phyloP scores from a whole-genome alignment of 2,888 invertebrate genomes.

The Ophioninae sp. region DNA sequence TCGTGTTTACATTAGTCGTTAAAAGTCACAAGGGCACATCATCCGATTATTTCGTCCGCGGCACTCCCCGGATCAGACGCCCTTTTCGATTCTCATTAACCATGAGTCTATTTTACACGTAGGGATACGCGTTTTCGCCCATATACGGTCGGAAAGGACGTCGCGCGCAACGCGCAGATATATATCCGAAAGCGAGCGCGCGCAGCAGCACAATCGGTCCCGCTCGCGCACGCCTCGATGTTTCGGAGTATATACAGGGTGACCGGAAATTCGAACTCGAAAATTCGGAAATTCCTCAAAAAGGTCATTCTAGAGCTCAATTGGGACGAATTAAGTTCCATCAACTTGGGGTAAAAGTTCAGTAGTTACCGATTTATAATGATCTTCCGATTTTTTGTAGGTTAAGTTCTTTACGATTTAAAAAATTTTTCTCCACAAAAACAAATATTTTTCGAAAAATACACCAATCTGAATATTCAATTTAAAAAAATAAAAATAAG shows the following conservation, averaged over 20 bases:
- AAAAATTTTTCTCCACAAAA: too few relatives aligned
- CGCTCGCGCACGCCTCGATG: constrained; percentile 33
- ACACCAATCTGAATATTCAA: too few relatives aligned
- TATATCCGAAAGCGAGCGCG: constrained; percentile 43
- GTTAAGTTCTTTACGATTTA: too few relatives aligned
- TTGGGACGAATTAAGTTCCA: too few relatives aligned
- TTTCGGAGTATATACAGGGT: constrained; percentile 12
- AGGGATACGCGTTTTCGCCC: background rate
- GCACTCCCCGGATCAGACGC: constrained; percentile 4
- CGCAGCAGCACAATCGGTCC: constrained; percentile 45
- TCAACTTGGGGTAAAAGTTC: too few relatives aligned
- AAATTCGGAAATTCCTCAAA: too few relatives aligned
- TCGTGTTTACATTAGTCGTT: background rate
- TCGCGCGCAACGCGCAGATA: constrained; percentile 53
- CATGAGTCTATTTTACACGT: background rate
- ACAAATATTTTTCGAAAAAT: too few relatives aligned
- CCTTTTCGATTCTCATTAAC: background rate
- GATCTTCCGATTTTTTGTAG: too few relatives aligned
- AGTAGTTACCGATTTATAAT: too few relatives aligned
- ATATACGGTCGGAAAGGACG: background rate
- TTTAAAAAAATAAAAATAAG: too few relatives aligned
- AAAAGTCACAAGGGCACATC: constrained; percentile 4
- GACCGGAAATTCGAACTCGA: too few relatives aligned
- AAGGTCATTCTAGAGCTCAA: too few relatives aligned
- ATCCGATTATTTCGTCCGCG: background rate